A percentile compares a stretch with the other conserved stretches of the same genome.
phyloP scores from a whole-genome alignment of 2,113 vertebrate genomes.

The Nematolebias whitei region DNA sequence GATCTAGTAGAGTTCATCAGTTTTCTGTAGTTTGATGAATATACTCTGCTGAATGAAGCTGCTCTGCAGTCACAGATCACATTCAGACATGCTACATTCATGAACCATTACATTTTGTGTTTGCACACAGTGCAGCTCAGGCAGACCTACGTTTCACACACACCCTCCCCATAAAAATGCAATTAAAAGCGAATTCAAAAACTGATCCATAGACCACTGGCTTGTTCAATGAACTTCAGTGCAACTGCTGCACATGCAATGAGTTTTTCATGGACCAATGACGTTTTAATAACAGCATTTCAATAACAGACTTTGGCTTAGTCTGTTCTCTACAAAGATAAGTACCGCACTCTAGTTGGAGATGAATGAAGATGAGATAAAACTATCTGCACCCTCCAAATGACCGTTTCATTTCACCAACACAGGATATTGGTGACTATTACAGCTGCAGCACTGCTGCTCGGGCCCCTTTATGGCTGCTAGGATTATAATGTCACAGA shows the following conservation, averaged over 20 bases:
- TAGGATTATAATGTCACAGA: conserved; percentile 27
- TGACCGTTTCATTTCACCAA: conserved; percentile 20
- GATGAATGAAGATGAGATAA: conserved; percentile 34
- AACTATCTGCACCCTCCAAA: conserved; percentile 18
- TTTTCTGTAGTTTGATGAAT: not conserved
- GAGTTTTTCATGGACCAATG: conserved; percentile 55
- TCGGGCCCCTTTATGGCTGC: conserved; percentile 12
- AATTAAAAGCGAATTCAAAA: conserved; percentile 58
- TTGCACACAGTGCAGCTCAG: conserved; percentile 35
- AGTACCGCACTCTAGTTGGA: conserved; percentile 9
- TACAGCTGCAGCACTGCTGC: conserved; percentile 4
- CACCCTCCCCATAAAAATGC: conserved; percentile 46
- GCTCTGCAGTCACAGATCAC: conserved; percentile 18
- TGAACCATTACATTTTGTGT: conserved; percentile 24
- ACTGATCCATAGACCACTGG: conserved; percentile 33
- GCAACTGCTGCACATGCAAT: conserved; percentile 27
- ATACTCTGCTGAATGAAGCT: conserved; percentile 13
- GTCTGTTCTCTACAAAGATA: conserved; percentile 23
- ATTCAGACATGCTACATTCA: conserved; percentile 25
- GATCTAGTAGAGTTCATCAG: conserved; percentile 7
- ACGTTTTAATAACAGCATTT: conserved; percentile 60
- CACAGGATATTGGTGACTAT: conserved; percentile 16
- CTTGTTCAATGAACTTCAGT: conserved; percentile 58
- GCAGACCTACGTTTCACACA: conserved; percentile 26
- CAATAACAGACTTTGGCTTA: conserved; percentile 38